These are phyloP conservation scores for Rhadina sibilatrix DNA, from an alignment of 2,113 vertebrate genomes.

Conservation along the genomic window DNA sequence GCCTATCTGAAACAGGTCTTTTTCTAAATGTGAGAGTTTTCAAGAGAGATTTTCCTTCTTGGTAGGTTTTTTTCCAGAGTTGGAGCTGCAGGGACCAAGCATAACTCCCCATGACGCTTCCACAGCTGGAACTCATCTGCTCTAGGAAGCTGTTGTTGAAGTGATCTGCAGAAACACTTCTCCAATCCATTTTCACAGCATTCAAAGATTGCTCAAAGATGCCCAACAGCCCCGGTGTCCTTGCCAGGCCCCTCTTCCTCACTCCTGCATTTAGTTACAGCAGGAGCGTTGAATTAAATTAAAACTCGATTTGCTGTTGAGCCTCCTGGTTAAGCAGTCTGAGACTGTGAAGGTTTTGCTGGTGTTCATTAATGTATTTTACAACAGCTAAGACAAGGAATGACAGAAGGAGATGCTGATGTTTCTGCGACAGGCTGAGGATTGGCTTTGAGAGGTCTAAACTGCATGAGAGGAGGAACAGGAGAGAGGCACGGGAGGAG, in stretches of 20 bases:
- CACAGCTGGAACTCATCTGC: constrained; percentile 25
- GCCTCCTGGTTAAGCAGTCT: not conserved
- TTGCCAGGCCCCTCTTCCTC: not conserved
- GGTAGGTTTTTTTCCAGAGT: not conserved
- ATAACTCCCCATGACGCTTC: not conserved
- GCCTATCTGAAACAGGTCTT: not conserved
- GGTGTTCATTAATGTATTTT: not conserved
- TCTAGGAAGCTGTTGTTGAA: not conserved
- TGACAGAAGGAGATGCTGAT: not conserved
- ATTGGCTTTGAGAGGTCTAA: not conserved
- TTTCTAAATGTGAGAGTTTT: not conserved
- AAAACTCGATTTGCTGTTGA: not conserved
- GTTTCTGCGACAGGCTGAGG: not conserved
- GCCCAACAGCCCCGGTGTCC: not conserved
- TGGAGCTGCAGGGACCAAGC: not conserved
- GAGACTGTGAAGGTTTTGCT: not conserved
- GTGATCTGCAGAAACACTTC: not conserved
- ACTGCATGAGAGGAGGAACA: not conserved
- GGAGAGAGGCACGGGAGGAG: not conserved
- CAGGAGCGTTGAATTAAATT: not conserved
- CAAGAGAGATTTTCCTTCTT: not conserved
- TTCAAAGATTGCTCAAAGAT: not conserved
- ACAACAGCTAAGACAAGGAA: not conserved
- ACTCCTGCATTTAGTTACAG: not conserved
- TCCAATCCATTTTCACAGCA: not conserved